These are phyloP conservation scores for Alligator mississippiensis DNA, from an alignment of 2,113 vertebrate species.

Conservation along the genomic window DNA sequence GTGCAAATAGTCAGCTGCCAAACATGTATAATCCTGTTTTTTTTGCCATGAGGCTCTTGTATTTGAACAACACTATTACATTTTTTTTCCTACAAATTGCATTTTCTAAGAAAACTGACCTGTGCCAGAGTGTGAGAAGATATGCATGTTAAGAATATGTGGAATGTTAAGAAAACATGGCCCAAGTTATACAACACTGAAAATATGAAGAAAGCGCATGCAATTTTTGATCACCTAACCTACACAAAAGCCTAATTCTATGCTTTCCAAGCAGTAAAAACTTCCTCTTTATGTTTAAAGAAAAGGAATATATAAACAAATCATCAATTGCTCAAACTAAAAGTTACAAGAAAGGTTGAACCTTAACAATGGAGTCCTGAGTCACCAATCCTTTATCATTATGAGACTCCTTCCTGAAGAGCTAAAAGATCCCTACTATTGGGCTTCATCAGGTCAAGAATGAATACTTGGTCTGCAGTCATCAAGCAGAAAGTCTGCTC, in stretches of 20 bases:
- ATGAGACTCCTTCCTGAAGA: accelerated
- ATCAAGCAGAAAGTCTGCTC: neutral
- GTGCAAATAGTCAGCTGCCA: neutral
- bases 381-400: neutral
- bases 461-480: neutral
- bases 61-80: neutral
- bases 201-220: neutral
- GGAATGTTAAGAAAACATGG: neutral
- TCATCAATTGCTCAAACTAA: neutral
- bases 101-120: neutral
- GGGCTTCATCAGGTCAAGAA: neutral
- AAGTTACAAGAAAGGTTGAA: neutral
- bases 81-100: neutral
- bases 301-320: neutral
- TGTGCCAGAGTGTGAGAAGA: neutral
- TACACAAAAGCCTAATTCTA: neutral
- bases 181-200: neutral
- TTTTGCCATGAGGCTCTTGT: neutral
- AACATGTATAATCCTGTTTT: neutral
- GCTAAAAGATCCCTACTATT: accelerated
- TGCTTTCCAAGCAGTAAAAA: neutral
- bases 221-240: neutral
- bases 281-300: neutral
- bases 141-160: neutral
- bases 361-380: neutral